Percentiles rank a stretch among this genome's conserved stretches.
phyloP scores from a whole-genome alignment of 1,140 invertebrate species.

The Aphelinus atriplicis region DNA sequence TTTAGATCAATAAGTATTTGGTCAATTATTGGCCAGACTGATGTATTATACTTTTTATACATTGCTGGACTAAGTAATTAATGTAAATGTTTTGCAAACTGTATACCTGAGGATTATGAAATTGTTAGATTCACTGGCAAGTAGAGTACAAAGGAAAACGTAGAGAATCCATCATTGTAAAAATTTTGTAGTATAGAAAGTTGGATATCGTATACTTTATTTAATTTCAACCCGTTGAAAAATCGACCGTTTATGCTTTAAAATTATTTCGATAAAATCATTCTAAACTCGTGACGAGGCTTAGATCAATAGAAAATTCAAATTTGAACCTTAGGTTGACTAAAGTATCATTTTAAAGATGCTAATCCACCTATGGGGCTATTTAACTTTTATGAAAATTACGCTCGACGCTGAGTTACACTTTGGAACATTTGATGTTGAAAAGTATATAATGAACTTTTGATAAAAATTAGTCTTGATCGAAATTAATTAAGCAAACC shows the following conservation, averaged over 20 bases:
- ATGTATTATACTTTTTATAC: conserved; percentile 64
- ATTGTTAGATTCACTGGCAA: conserved; percentile 52
- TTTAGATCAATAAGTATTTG: conserved; percentile 51
- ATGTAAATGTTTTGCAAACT: conserved; percentile 56
- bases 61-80: conserved; percentile 55
- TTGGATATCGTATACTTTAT: conserved; percentile 48
- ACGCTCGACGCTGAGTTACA: conserved; percentile 21
- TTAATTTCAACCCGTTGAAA: conserved; percentile 42
- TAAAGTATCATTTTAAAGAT: conserved; percentile 20
- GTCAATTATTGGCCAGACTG: conserved; percentile 58
- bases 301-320: no score
- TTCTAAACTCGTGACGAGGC: no score
- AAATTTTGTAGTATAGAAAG: conserved; percentile 56
- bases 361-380: conserved; percentile 36
- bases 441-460: conserved; percentile 38
- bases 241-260: conserved; percentile 35
- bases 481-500: conserved; percentile 32
- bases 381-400: conserved; percentile 41
- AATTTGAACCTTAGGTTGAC: not conserved
- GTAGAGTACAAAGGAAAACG: conserved; percentile 57
- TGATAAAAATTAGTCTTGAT: conserved; percentile 30
- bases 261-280: conserved; percentile 17
- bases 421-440: conserved; percentile 34
- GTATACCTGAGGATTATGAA: conserved; percentile 54
- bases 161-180: conserved; percentile 52